phyloP scores from a whole-genome alignment of 2,113 vertebrate genomes.

The Morone saxatilis region DNA sequence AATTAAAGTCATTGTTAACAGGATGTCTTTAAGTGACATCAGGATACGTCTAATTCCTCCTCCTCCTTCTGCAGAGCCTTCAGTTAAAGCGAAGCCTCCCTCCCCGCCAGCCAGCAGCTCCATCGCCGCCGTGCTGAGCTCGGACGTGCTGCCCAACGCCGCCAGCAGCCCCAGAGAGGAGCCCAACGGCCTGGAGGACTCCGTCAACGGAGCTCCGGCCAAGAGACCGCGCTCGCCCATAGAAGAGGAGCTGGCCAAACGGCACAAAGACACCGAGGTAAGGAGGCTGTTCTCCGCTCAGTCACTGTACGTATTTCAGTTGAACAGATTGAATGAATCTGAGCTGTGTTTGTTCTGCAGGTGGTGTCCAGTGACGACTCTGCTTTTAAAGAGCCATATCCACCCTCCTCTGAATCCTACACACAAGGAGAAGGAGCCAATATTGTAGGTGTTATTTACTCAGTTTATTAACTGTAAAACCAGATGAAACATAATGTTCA shows the following conservation, averaged over 20 bases:
- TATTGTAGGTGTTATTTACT: conserved; percentile 55
- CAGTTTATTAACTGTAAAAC: neutral
- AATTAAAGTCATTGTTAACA: neutral
- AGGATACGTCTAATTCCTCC: neutral
- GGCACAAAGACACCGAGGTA: conserved; percentile 82
- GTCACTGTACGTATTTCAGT: neutral
- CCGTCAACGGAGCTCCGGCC: conserved; percentile 69
- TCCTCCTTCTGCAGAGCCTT: conserved; percentile 47
- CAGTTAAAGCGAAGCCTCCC: conserved; percentile 60
- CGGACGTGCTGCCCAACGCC: conserved; percentile 76
- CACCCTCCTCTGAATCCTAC: conserved; percentile 73
- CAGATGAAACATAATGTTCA: neutral
- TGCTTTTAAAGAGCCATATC: conserved; percentile 84
- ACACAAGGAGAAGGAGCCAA: conserved; percentile 77
- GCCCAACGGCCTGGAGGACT: conserved; percentile 79
- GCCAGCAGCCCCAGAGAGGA: conserved; percentile 83
- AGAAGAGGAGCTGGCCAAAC: conserved; percentile 85
- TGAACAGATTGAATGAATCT: neutral
- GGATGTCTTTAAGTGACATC: neutral
- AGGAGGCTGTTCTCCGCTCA: neutral
- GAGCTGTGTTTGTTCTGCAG: conserved; percentile 39
- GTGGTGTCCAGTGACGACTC: conserved; percentile 77
- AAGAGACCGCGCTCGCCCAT: conserved; percentile 87
- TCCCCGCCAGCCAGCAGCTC: conserved; percentile 78
- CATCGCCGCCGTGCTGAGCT: conserved; percentile 80